A percentile compares a stretch with the other conserved stretches of the same genome.
These are phyloP conservation scores for Crossocerus cetratus DNA, from an alignment of 2,888 invertebrate species.

Conservation along the genomic window DNA sequence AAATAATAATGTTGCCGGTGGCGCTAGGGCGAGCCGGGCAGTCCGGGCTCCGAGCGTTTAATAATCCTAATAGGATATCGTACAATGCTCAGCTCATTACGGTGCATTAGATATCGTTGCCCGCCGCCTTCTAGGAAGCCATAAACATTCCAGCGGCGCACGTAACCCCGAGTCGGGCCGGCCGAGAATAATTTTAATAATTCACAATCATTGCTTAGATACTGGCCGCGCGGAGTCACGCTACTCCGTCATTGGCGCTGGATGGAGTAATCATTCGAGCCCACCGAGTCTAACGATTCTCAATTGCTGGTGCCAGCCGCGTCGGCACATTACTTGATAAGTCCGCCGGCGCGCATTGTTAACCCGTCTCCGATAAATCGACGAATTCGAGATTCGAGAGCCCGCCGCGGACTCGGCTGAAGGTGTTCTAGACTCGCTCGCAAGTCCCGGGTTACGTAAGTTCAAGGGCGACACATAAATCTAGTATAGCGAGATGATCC, in stretches of 20 bases:
- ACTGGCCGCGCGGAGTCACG: conserved; percentile 18
- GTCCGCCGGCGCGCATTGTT: conserved; percentile 26
- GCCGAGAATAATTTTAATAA: conserved; percentile 62
- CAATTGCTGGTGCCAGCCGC: conserved; percentile 47
- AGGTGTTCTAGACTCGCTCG: neutral
- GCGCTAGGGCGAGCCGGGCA: no score
- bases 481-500: neutral
- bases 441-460: neutral
- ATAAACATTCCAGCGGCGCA: conserved; percentile 53
- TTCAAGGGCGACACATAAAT: neutral
- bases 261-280: conserved; percentile 49
- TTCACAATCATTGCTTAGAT: conserved; percentile 58
- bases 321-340: conserved; percentile 35
- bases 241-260: conserved; percentile 45
- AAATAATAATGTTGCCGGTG: conserved; percentile 38
- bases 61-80: conserved; percentile 58
- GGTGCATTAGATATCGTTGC: conserved; percentile 53
- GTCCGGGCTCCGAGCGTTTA: conserved; percentile 28
- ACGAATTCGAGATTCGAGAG: neutral
- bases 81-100: conserved; percentile 55
- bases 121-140: conserved; percentile 58
- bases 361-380: conserved; percentile 16
- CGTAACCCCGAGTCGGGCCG: conserved; percentile 42
- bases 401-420: neutral
- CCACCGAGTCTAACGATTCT: conserved; percentile 51